Evolutionary conservation across 2,797 vertebrate species (phyloP).

Genomic region (Cygnus olor): DNA sequence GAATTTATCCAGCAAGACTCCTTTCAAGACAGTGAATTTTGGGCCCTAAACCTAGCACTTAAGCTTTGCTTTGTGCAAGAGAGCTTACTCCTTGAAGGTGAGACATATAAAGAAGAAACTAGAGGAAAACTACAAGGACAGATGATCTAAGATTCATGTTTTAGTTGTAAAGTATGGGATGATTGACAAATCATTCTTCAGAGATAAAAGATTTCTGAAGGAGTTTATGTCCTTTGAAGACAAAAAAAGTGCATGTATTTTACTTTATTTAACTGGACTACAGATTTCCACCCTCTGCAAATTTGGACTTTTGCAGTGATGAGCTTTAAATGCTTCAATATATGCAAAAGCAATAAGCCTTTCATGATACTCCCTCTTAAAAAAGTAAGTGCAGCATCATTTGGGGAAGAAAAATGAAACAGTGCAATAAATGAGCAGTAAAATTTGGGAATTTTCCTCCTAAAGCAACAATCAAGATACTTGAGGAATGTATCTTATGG

Average conservation of each 20-base stretch:
- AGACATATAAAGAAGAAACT: neutral
- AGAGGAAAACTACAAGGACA: neutral
- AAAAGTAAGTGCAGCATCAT: neutral
- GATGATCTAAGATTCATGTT: neutral
- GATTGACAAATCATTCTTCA: neutral
- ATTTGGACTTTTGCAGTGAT: neutral
- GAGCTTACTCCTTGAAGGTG: neutral
- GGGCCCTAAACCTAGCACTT: neutral
- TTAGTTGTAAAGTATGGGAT: neutral
- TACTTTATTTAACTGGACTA: neutral
- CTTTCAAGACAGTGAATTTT: neutral
- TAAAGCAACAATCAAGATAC: neutral
- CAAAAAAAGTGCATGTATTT: neutral
- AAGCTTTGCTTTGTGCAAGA: neutral
- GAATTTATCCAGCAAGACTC: neutral
- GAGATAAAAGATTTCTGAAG: neutral
- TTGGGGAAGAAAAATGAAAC: neutral
- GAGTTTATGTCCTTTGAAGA: neutral
- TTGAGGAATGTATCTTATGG: neutral
- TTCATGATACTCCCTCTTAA: neutral
- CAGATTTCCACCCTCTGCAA: neutral
- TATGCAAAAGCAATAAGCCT: neutral
- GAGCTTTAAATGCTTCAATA: neutral
- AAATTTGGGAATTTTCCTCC: neutral
- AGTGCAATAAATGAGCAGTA: neutral